These are phyloP conservation scores for Lordiphosa clarofinis DNA, from an alignment of 1,140 invertebrate genomes.

Conservation along the genomic window DNA sequence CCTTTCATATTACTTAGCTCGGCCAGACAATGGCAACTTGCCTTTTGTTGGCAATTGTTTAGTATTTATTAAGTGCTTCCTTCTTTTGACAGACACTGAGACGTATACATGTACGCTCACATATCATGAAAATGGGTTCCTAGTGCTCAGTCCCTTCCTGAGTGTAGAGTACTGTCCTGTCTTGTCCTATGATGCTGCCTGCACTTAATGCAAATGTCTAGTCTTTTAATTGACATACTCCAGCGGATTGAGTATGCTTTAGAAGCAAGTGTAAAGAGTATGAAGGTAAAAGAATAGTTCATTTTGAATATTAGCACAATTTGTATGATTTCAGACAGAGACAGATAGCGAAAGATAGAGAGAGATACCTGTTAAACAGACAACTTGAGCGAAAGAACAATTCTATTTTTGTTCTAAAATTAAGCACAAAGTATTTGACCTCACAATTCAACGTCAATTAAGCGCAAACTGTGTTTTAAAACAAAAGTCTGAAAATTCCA, in stretches of 20 bases:
- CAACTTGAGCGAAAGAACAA: too few species aligned
- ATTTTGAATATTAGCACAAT: too few species aligned
- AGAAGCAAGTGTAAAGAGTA: neutral
- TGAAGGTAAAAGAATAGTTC: too few species aligned
- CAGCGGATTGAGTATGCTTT: constrained; percentile 8
- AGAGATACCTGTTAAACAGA: too few species aligned
- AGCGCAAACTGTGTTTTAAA: too few species aligned
- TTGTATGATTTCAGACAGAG: too few species aligned
- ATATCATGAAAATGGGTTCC: constrained; percentile 33
- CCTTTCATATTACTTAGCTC: constrained; percentile 8
- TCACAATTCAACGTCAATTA: too few species aligned
- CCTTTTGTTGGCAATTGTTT: constrained; percentile 65
- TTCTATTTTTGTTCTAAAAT: too few species aligned
- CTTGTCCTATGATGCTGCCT: constrained; percentile 2
- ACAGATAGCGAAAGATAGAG: too few species aligned
- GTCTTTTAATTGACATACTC: constrained; percentile 41
- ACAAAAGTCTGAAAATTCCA: too few species aligned
- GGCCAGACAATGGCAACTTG: constrained; percentile 32
- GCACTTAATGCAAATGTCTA: constrained; percentile 50
- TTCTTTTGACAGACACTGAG: constrained; percentile 47
- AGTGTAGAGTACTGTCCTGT: neutral
- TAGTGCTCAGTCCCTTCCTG: constrained; percentile 38
- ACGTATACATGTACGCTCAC: constrained; percentile 16
- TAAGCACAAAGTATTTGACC: too few species aligned
- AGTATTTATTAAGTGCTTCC: constrained; percentile 74